These are phyloP conservation scores for Sycophila sp. DNA, from an alignment of 1,140 invertebrate genomes.

Conservation along the genomic window DNA sequence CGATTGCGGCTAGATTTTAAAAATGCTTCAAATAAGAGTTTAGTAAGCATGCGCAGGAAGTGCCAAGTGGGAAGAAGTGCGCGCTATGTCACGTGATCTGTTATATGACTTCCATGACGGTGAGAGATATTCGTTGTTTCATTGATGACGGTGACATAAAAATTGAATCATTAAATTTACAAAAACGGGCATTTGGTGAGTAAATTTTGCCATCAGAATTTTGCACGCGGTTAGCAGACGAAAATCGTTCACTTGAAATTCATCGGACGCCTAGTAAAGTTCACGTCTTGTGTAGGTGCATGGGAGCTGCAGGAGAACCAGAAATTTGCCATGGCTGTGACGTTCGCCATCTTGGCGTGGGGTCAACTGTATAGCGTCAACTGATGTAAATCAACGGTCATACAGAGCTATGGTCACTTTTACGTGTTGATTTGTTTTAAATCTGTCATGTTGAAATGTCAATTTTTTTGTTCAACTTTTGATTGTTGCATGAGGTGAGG, in stretches of 20 bases:
- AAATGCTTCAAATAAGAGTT: neutral
- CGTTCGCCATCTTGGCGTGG: slow-evolving; percentile 35
- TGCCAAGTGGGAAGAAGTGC: slow-evolving; percentile 10
- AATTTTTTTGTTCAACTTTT: neutral
- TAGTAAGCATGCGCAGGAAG: neutral
- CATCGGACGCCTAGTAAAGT: no score
- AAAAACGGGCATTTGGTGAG: neutral
- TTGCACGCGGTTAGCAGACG: neutral
- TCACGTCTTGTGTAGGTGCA: no score
- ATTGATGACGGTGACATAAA: slow-evolving; percentile 36
- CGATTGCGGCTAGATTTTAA: neutral
- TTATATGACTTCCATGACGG: slow-evolving; percentile 39
- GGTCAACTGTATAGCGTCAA: slow-evolving; percentile 35
- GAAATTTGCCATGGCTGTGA: slow-evolving; percentile 8
- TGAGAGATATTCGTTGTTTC: slow-evolving; percentile 32
- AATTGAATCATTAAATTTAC: slow-evolving; percentile 24
- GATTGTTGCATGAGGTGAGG: neutral
- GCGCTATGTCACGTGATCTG: slow-evolving; percentile 37
- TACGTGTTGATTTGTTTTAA: slow-evolving; percentile 30
- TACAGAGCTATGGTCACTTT: slow-evolving; percentile 30
- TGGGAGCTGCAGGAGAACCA: neutral
- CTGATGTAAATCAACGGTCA: slow-evolving; percentile 40
- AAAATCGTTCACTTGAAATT: neutral
- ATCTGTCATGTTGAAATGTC: slow-evolving; percentile 20
- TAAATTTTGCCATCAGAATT: neutral